These are phyloP conservation scores for Ecliptopera silaceata DNA, from an alignment of 2,888 invertebrate species.

Conservation along the genomic window DNA sequence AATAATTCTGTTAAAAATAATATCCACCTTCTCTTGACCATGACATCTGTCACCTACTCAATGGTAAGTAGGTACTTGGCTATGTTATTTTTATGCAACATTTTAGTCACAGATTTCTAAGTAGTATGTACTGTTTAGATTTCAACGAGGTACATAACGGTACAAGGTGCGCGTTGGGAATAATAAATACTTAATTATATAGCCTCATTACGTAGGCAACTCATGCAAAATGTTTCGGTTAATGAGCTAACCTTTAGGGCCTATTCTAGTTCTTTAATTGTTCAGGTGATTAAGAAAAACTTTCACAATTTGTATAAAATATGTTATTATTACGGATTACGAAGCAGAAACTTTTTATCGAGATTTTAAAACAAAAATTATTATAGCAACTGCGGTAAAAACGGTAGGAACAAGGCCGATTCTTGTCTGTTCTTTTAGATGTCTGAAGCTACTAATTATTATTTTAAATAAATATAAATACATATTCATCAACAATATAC, in stretches of 20 bases:
- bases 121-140: background rate
- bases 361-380: no score
- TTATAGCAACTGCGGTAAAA: no score
- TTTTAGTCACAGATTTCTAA: background rate
- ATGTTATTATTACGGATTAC: no score
- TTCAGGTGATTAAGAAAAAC: no score
- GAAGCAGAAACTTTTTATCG: no score
- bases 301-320: no score
- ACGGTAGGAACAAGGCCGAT: no score
- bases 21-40: background rate
- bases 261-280: background rate
- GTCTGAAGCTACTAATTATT: no score
- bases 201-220: conserved; percentile 8
- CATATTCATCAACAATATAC: no score
- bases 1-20: background rate
- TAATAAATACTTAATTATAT: conserved; percentile 25
- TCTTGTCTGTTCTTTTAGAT: no score
- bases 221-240: conserved; percentile 1
- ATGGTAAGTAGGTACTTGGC: background rate
- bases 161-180: conserved; percentile 23
- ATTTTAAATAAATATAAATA: no score
- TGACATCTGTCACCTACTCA: background rate
- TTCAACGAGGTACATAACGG: conserved; percentile 27
- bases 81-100: background rate
- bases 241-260: background rate